A percentile compares a stretch with the other conserved stretches of the same genome.
phyloP scores from a whole-genome alignment of 2,113 vertebrate genomes.

The Labrus mixtus region DNA sequence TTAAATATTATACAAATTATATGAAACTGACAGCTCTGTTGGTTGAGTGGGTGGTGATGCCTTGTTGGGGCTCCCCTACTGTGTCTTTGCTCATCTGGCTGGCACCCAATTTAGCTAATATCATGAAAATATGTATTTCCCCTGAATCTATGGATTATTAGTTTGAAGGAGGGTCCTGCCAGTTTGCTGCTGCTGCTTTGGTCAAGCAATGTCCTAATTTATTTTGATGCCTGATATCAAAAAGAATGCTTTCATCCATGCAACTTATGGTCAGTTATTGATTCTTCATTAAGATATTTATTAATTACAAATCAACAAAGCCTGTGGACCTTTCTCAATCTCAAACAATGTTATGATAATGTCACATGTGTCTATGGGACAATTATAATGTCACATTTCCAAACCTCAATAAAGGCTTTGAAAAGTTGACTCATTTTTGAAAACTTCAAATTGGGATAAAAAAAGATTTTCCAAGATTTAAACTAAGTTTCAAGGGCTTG shows the following conservation, averaged over 20 bases:
- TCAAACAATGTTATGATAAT: background rate
- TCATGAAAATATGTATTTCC: constrained; percentile 42
- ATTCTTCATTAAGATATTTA: background rate
- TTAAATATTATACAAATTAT: background rate
- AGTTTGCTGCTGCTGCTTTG: background rate
- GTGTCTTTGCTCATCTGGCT: constrained; percentile 27
- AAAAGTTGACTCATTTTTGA: background rate
- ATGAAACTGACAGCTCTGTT: constrained; percentile 28
- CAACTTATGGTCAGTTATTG: background rate
- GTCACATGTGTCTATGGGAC: background rate
- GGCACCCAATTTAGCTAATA: constrained; percentile 32
- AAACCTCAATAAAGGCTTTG: background rate
- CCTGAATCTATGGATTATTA: constrained; percentile 35
- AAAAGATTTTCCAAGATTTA: background rate
- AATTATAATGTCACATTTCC: background rate
- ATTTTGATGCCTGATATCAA: background rate
- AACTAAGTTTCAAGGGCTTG: no score
- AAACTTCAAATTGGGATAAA: background rate
- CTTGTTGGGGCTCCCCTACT: background rate
- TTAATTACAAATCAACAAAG: background rate
- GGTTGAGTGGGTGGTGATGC: constrained; percentile 5
- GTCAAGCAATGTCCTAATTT: background rate
- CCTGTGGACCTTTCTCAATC: background rate
- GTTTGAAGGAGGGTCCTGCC: background rate
- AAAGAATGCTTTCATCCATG: background rate